Base-by-base conservation (phyloP, 2,113 vertebrate genomes). In the Sisor rabdophorus region DNA sequence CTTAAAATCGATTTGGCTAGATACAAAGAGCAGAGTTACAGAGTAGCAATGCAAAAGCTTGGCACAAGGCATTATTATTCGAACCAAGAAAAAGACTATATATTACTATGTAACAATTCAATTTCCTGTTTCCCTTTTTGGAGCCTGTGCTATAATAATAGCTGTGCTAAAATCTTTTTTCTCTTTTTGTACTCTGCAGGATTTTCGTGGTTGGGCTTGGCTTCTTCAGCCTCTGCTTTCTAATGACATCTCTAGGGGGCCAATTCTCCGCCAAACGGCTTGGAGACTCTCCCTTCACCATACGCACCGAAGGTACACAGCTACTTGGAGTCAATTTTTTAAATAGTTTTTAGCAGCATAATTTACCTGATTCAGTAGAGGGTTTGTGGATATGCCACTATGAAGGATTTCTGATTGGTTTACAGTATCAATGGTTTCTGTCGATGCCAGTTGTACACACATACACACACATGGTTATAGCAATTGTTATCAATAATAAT, bases 201-300 rank as follows among this genome's bases (percentile, higher is more conserved):
- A 95, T 99, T 83, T 99, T 99, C 17, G 93, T 99, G 84, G 90
- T 92, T 81, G 97, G 97, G 76, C 94, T 96, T 0, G 96, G 96
- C 84, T 97, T 99, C 92, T 99, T 99, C 91, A 98, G 95, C 0
- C 89, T 99, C 78, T 98, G 95, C 91, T 98, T 99, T 87, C 92
- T 99, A 86, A 98, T 99, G 96, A 97, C 96, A 0, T 98, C 96
- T 22, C 91, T 98, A 84, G 97, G 96, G 81, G 96, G 96, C 74
- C 95, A 98, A 91, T 94, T 98, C 86, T 96, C 95, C 0, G 88
- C 95, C 83, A 95, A 94, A 88, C 93, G 95, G 80, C 90, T 92
- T 20, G 93, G 92, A 76, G 96, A 98, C 81, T 95, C 95, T 0
- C 96, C 96, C 26, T 98, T 99, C 89, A 97, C 95, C 86, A 91